phyloP scores from a whole-genome alignment of 2,797 vertebrate species.

The Anniella stebbinsi region DNA sequence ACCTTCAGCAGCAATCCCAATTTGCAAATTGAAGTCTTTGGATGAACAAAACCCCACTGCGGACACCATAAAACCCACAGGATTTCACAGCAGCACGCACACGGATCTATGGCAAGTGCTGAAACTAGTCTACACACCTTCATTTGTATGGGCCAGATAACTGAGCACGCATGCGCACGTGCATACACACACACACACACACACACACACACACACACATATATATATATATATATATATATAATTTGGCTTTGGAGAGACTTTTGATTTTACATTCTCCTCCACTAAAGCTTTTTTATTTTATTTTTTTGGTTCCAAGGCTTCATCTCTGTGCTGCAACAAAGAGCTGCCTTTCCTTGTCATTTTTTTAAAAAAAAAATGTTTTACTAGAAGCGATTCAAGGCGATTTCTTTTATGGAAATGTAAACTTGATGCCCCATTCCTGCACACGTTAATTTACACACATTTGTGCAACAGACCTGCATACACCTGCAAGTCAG shows the following conservation, averaged over 20 bases:
- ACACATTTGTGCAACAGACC: not conserved
- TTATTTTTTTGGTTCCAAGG: not conserved
- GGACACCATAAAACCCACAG: not conserved
- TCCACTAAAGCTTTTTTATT: not conserved
- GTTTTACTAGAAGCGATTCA: not conserved
- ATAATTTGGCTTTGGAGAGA: not conserved
- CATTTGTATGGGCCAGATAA: not conserved
- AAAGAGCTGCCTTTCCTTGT: not conserved
- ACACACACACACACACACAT: not conserved
- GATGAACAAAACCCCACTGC: not conserved
- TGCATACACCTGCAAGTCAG: rapidly evolving
- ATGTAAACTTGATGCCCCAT: constrained; percentile 39
- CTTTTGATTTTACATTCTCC: not conserved
- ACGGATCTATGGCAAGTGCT: not conserved
- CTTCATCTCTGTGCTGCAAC: not conserved
- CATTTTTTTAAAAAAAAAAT: no score
- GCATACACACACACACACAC: not conserved
- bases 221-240: not conserved
- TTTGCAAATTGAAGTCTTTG: not conserved
- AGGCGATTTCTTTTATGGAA: not conserved
- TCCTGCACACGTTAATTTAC: not conserved
- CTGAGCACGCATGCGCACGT: not conserved
- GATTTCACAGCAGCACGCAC: not conserved
- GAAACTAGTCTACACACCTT: not conserved
- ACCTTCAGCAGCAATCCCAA: not conserved